A percentile compares a stretch with the other conserved stretches of the same genome.
phyloP scores from a whole-genome alignment of 1,140 invertebrate species.

The Trichomalopsis sarcophagae region DNA sequence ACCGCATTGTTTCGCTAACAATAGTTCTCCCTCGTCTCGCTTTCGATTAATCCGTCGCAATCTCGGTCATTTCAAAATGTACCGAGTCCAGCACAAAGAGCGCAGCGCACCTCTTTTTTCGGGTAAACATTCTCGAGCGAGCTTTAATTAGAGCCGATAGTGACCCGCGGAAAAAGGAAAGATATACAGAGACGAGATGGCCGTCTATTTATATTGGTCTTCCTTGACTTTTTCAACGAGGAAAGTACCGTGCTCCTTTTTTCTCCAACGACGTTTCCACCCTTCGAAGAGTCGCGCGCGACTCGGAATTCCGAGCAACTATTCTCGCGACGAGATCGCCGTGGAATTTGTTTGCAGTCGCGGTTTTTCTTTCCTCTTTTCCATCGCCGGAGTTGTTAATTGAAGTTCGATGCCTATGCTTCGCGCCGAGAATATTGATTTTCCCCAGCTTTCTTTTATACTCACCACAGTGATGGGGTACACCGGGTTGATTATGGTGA shows the following conservation, averaged over 20 bases:
- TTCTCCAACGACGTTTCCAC: neutral
- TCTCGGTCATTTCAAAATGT: neutral
- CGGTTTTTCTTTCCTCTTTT: too few species aligned
- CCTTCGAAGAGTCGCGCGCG: neutral
- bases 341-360: neutral
- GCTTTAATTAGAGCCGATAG: neutral
- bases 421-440: neutral
- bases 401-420: neutral
- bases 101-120: neutral
- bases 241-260: neutral
- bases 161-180: neutral
- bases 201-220: neutral
- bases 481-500: constrained; percentile 96
- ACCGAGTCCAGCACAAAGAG: neutral
- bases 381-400: neutral
- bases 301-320: neutral
- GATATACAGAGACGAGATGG: neutral
- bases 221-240: neutral
- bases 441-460: constrained; percentile 66
- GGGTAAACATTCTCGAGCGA: neutral
- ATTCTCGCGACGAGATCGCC: neutral
- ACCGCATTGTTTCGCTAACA: neutral
- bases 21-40: neutral
- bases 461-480: constrained; percentile 99
- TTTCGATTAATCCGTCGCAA: neutral